Conservation (phyloP, 2,888 invertebrate genomes). For the Drosophila neonasuta region DNA sequence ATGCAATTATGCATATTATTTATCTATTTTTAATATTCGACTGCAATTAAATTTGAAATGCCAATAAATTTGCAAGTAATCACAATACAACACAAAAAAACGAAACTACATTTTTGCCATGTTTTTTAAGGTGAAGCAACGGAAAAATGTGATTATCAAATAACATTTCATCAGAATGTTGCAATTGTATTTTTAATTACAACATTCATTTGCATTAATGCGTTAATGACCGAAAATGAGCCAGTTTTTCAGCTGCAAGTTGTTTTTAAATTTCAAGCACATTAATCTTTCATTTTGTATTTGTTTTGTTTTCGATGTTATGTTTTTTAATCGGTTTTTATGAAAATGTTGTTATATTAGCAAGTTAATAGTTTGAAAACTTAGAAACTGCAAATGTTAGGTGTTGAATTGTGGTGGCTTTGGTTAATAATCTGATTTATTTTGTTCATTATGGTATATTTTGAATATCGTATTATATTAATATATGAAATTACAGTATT, state of each 20-base stretch:
- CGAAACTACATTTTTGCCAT: background rate
- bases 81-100: background rate
- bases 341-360: no score
- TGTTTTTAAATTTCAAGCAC: background rate
- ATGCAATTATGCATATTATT: slow-evolving; percentile 23
- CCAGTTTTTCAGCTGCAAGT: background rate
- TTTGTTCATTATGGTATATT: no score
- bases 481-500: no score
- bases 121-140: background rate
- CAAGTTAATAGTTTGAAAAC: no score
- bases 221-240: slow-evolving; percentile 12
- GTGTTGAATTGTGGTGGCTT: no score
- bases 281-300: no score
- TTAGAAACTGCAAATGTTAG: no score
- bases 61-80: slow-evolving; percentile 20
- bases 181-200: slow-evolving; percentile 27
- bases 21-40: slow-evolving; percentile 42
- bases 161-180: slow-evolving; percentile 8
- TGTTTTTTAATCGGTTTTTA: no score
- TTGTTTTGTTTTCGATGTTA: no score
- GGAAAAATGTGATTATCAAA: slow-evolving; percentile 19
- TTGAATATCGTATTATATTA: no score
- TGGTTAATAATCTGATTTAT: no score
- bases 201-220: slow-evolving; percentile 24
- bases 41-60: slow-evolving; percentile 34